Evolutionary conservation across 2,797 vertebrate genomes (phyloP).

Genomic region (Antrozous pallidus): DNA sequence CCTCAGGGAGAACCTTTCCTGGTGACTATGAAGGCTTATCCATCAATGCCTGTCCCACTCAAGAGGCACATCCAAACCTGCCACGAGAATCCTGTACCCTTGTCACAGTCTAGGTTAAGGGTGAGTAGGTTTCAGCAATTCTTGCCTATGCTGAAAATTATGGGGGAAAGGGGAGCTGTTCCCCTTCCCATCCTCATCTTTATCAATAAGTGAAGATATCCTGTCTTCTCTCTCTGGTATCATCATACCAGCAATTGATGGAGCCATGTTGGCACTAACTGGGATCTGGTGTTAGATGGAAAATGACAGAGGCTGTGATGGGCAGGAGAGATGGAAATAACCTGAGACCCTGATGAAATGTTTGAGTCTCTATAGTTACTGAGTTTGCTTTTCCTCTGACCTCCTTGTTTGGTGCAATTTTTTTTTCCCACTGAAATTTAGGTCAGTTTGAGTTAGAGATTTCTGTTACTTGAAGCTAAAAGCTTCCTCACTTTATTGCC

Average conservation of each 20-base stretch:
- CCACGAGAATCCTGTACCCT: not conserved
- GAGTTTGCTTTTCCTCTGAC: not conserved
- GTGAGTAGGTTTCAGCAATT: not conserved
- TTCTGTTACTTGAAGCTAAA: not conserved
- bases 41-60: accelerated
- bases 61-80: not conserved
- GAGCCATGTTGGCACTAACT: not conserved
- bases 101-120: not conserved
- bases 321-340: not conserved
- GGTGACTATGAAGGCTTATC: not conserved
- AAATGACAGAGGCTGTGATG: not conserved
- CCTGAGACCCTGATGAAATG: not conserved
- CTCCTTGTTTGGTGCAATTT: not conserved
- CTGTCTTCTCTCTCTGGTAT: not conserved
- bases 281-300: not conserved
- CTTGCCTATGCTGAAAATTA: not conserved
- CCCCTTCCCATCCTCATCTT: not conserved
- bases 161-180: not conserved
- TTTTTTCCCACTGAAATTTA: constrained; percentile 17
- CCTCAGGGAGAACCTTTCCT: not conserved
- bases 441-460: not conserved
- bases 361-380: not conserved
- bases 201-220: not conserved
- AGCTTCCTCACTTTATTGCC: not conserved
- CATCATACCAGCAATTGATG: not conserved